A percentile compares a stretch with the other conserved stretches of the same genome.
These are phyloP conservation scores for Momotus momota DNA, from an alignment of 2,797 vertebrate species.

Conservation along the genomic window DNA sequence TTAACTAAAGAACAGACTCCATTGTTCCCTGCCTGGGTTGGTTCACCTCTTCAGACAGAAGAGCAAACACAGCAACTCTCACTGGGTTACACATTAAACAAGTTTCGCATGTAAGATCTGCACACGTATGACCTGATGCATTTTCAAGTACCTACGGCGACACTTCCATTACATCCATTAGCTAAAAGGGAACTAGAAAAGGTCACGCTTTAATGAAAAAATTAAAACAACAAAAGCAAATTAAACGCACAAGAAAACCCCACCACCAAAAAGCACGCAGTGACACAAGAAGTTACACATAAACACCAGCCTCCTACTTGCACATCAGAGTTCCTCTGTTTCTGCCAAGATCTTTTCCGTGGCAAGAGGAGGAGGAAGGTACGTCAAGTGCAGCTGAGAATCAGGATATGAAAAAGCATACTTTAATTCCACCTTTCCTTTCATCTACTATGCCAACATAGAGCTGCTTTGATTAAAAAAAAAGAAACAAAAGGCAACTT, in stretches of 20 bases:
- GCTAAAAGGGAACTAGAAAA: background rate
- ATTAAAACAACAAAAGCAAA: background rate
- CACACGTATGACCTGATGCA: background rate
- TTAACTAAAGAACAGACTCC: background rate
- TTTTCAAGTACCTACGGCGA: background rate
- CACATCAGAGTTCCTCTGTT: background rate
- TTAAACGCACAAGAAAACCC: background rate
- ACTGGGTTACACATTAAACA: background rate
- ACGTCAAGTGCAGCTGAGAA: background rate
- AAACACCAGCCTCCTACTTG: background rate
- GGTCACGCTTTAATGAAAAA: background rate
- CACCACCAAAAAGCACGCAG: background rate
- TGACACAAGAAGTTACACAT: background rate
- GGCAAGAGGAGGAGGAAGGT: background rate
- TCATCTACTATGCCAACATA: background rate
- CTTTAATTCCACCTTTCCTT: background rate
- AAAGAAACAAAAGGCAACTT: background rate
- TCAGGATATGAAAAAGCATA: background rate
- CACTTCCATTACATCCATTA: background rate
- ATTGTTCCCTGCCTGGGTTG: background rate
- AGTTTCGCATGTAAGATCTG: background rate
- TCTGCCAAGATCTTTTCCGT: background rate
- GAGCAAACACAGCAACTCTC: background rate
- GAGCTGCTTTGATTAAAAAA: background rate
- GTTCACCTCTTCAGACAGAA: slow-evolving; percentile 1